Conservation (phyloP, 2,888 invertebrate genomes). For the Aproaerema taeniolella region DNA sequence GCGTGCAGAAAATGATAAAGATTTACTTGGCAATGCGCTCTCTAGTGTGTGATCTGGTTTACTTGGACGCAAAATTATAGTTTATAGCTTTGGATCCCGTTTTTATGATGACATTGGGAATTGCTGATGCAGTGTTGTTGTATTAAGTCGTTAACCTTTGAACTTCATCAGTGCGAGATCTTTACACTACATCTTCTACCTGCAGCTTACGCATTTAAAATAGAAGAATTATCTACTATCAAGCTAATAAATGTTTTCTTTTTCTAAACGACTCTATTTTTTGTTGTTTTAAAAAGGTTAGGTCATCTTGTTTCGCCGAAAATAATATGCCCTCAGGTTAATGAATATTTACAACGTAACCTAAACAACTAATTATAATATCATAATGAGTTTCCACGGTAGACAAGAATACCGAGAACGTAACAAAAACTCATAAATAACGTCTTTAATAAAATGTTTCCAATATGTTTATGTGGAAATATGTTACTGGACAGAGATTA, state of each 20-base stretch:
- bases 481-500: slow-evolving; percentile 21
- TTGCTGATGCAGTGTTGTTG: no score
- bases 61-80: slow-evolving; percentile 10
- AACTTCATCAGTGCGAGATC: no score
- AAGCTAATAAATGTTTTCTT: no score
- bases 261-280: no score
- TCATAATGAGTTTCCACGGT: slow-evolving; percentile 7
- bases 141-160: no score
- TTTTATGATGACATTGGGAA: slow-evolving; percentile 3
- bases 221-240: no score
- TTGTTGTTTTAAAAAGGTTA: no score
- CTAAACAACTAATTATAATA: slow-evolving; percentile 8
- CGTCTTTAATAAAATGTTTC: slow-evolving; percentile 26
- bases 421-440: slow-evolving; percentile 10
- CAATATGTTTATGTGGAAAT: slow-evolving; percentile 35
- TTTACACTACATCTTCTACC: no score
- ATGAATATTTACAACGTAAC: slow-evolving; percentile 1
- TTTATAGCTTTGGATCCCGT: slow-evolving; percentile 2
- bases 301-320: no score
- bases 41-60: slow-evolving; percentile 26
- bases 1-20: slow-evolving; percentile 61
- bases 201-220: no score
- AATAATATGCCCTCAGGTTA: not conserved
- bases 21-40: slow-evolving; percentile 44
- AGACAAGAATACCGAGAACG: slow-evolving; percentile 2